Evolutionary conservation across 2,888 invertebrate genomes (phyloP).

Genomic region (Nemotelus pantherinus): DNA sequence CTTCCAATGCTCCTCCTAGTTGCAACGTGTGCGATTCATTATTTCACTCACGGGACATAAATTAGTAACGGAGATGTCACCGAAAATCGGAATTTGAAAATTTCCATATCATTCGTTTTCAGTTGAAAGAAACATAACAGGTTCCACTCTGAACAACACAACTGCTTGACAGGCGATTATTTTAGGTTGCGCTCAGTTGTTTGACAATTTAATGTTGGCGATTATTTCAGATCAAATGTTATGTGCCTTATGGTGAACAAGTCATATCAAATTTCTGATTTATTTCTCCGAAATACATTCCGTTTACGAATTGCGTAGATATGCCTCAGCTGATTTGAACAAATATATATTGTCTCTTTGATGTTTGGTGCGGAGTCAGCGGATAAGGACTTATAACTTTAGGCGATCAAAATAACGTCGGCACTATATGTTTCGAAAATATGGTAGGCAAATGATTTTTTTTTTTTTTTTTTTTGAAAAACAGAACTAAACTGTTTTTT

Average conservation of each 20-base stretch:
- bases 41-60: constrained; percentile 14
- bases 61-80: constrained; percentile 33
- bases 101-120: constrained; percentile 27
- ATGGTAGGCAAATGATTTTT: too few species aligned
- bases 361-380: neutral
- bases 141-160: constrained; percentile 21
- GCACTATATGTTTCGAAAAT: too few species aligned
- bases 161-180: constrained; percentile 34
- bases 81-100: constrained; percentile 15
- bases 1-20: neutral
- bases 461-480: too few species aligned
- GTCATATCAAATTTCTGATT: constrained; percentile 44
- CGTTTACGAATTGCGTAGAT: constrained; percentile 2
- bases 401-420: too few species aligned
- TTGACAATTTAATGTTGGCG: constrained; percentile 42
- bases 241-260: constrained; percentile 31
- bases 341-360: constrained; percentile 8
- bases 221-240: constrained; percentile 44
- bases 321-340: constrained; percentile 8
- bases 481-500: too few species aligned
- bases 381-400: too few species aligned
- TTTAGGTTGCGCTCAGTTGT: constrained; percentile 33
- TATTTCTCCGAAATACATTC: constrained; percentile 27
- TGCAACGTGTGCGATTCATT: constrained; percentile 33
- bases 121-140: neutral